These are phyloP conservation scores for Poecilia velifera DNA, from an alignment of 2,797 vertebrate genomes.

Conservation along the genomic window DNA sequence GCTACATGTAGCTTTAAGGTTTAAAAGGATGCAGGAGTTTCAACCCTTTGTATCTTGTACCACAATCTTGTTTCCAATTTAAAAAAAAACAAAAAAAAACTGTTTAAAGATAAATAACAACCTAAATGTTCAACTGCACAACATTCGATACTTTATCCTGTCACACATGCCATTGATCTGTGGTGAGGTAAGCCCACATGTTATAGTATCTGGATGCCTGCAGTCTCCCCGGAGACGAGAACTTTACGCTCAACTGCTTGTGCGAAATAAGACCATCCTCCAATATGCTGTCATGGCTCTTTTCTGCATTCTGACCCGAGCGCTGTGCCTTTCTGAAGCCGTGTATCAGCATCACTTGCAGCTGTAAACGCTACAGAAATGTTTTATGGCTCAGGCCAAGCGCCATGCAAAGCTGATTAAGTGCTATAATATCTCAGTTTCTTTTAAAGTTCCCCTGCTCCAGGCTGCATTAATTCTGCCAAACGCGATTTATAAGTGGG, in stretches of 20 bases:
- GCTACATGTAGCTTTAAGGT: neutral
- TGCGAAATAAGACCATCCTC: neutral
- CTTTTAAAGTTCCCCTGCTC: constrained; percentile 9
- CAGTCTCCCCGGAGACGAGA: constrained; percentile 25
- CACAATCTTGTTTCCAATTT: neutral
- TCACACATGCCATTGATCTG: constrained; percentile 45
- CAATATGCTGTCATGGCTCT: constrained; percentile 13
- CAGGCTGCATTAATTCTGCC: constrained; percentile 11
- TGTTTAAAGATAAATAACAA: neutral
- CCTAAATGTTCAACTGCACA: constrained; percentile 1
- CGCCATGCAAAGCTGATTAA: constrained; percentile 50
- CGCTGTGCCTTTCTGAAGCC: constrained; percentile 21
- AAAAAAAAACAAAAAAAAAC: neutral
- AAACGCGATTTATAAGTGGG: constrained; percentile 22
- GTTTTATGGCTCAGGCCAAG: constrained; percentile 29
- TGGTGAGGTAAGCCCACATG: constrained; percentile 41
- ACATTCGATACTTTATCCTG: constrained; percentile 24
- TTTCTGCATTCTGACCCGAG: constrained; percentile 13
- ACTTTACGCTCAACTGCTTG: constrained; percentile 20
- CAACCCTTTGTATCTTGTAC: neutral
- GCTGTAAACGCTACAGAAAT: constrained; percentile 30
- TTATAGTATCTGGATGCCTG: constrained; percentile 34
- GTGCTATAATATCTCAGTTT: constrained; percentile 35
- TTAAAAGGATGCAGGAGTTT: neutral
- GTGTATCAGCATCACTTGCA: constrained; percentile 8